These are phyloP conservation scores for Lasiurus cinereus DNA, from an alignment of 2,113 vertebrate genomes.

Conservation along the genomic window DNA sequence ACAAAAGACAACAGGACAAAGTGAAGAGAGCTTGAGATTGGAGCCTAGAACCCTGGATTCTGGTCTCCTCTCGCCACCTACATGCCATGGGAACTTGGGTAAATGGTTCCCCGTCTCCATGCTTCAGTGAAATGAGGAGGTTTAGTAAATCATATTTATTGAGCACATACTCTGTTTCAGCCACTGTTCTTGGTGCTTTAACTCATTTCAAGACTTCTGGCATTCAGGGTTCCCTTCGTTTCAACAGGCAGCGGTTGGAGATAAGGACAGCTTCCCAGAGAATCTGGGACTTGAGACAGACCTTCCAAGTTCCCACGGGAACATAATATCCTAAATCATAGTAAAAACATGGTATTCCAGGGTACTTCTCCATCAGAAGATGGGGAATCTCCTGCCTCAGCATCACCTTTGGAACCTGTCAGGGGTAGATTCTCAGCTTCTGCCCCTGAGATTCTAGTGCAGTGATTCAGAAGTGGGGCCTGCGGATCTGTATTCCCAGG, in stretches of 20 bases:
- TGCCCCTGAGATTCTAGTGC: neutral
- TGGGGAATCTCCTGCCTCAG: neutral
- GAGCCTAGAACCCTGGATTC: neutral
- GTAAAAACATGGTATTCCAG: neutral
- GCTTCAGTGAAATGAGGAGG: neutral
- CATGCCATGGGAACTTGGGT: neutral
- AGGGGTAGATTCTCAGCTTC: neutral
- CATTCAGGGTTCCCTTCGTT: neutral
- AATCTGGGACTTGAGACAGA: neutral
- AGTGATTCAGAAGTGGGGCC: neutral
- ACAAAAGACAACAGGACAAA: neutral
- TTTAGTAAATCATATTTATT: neutral
- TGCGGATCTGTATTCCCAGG: neutral
- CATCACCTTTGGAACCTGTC: neutral
- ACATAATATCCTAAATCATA: neutral
- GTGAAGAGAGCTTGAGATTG: neutral
- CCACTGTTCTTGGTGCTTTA: neutral
- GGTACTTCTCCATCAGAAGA: neutral
- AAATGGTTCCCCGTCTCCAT: neutral
- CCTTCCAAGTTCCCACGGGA: accelerated
- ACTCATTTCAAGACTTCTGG: neutral
- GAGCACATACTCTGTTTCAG: neutral
- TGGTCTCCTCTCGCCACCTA: neutral
- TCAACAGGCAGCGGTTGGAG: neutral
- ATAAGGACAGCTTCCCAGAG: neutral